Conservation (phyloP, 1,140 invertebrate genomes). For the Lepidostoma basale region DNA sequence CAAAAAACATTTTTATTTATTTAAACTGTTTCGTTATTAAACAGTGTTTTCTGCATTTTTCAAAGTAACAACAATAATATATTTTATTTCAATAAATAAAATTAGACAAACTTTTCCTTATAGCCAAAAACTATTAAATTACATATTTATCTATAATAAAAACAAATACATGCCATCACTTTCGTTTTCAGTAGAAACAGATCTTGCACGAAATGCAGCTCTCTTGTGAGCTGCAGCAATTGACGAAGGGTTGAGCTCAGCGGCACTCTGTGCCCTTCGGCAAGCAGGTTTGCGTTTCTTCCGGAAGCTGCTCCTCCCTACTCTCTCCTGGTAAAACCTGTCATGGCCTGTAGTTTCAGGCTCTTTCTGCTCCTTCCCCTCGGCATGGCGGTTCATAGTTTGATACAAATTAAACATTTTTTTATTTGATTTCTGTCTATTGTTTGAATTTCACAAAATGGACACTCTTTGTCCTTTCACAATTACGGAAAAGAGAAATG, state of each 20-base stretch:
- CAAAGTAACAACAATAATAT: no score
- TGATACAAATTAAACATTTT: slow-evolving; percentile 81
- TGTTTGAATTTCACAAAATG: no score
- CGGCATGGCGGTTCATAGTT: slow-evolving; percentile 69
- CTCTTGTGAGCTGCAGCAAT: slow-evolving; percentile 68
- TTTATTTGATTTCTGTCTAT: no score
- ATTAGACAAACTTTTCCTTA: no score
- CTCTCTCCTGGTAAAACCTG: slow-evolving; percentile 72
- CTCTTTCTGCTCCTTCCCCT: slow-evolving; percentile 65
- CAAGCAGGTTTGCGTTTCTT: slow-evolving; percentile 63
- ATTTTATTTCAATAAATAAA: no score
- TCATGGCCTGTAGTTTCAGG: slow-evolving; percentile 75
- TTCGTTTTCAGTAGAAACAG: slow-evolving; percentile 60
- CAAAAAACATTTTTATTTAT: no score
- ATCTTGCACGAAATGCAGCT: slow-evolving; percentile 62
- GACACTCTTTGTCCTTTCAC: no score
- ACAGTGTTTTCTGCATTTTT: no score
- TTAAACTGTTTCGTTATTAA: no score
- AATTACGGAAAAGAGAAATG: no score
- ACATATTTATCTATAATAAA: no score
- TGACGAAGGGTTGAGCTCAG: slow-evolving; percentile 71
- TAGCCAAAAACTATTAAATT: neutral
- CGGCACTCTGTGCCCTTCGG: slow-evolving; percentile 73
- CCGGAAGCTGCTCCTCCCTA: slow-evolving; percentile 62
- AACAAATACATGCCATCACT: slow-evolving; percentile 59